Evolutionary conservation across 2,113 vertebrate genomes (phyloP).

Genomic region (Dromas ardeola): DNA sequence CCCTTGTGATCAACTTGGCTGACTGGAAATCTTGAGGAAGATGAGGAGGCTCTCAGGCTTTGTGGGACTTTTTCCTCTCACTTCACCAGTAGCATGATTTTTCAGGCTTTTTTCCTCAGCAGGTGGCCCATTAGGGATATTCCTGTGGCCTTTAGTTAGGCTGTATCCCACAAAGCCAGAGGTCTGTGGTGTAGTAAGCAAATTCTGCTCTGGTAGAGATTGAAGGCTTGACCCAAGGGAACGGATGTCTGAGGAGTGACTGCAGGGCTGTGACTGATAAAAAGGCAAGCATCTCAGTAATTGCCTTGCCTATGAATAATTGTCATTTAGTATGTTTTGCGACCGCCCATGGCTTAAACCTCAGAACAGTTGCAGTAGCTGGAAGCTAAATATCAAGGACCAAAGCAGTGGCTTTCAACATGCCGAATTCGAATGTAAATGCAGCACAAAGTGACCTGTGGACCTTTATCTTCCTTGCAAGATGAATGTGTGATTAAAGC

Average conservation of each 20-base stretch:
- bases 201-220: neutral
- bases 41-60: neutral
- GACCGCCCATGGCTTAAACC: neutral
- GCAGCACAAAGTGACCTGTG: neutral
- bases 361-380: neutral
- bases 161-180: neutral
- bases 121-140: neutral
- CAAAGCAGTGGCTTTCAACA: neutral
- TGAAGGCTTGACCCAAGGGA: neutral
- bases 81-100: neutral
- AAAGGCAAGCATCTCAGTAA: neutral
- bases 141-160: neutral
- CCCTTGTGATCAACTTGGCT: neutral
- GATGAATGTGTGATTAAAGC: neutral
- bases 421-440: neutral
- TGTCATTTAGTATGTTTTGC: neutral
- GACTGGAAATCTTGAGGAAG: neutral
- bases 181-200: neutral
- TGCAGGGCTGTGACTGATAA: neutral
- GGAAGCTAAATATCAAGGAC: neutral
- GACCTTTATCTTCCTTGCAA: neutral
- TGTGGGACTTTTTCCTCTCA: neutral
- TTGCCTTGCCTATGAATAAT: neutral
- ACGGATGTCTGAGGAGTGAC: neutral
- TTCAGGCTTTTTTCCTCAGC: neutral